These are phyloP conservation scores for Drosophila leonis DNA, from an alignment of 2,888 invertebrate species.

Conservation along the genomic window DNA sequence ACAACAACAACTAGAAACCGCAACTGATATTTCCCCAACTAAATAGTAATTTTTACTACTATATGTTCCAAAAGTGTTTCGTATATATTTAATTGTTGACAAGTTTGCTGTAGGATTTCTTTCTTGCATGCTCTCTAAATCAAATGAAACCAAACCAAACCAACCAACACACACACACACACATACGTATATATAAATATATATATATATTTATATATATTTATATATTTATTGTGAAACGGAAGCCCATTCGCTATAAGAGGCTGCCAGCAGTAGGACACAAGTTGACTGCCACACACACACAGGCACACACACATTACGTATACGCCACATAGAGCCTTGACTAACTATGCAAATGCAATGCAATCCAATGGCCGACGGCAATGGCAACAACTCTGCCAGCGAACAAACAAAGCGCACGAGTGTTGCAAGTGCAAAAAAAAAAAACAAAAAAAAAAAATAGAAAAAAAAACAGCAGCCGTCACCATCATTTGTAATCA, in stretches of 20 bases:
- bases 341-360: slow-evolving; percentile 67
- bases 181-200: background rate
- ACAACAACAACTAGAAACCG: background rate
- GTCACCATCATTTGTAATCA: slow-evolving; percentile 74
- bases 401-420: slow-evolving; percentile 33
- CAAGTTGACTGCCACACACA: slow-evolving; percentile 25
- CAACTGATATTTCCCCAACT: slow-evolving; percentile 1
- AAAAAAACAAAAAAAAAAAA: background rate
- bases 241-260: slow-evolving; percentile 45
- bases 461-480: slow-evolving; percentile 7
- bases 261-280: slow-evolving; percentile 27
- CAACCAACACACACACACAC: background rate
- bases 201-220: slow-evolving; percentile 6
- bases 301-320: background rate
- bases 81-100: slow-evolving; percentile 47
- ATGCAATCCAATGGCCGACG: slow-evolving; percentile 58
- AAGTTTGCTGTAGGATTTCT: slow-evolving; percentile 37
- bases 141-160: slow-evolving; percentile 22
- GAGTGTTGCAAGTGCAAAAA: slow-evolving; percentile 29
- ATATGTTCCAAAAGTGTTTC: slow-evolving; percentile 25
- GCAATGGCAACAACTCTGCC: slow-evolving; percentile 52
- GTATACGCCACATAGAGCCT: slow-evolving; percentile 34
- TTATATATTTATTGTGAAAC: slow-evolving; percentile 31
- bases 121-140: slow-evolving; percentile 51
- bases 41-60: background rate